These are phyloP conservation scores for Idaea straminata DNA, from an alignment of 2,888 invertebrate genomes.

Conservation along the genomic window DNA sequence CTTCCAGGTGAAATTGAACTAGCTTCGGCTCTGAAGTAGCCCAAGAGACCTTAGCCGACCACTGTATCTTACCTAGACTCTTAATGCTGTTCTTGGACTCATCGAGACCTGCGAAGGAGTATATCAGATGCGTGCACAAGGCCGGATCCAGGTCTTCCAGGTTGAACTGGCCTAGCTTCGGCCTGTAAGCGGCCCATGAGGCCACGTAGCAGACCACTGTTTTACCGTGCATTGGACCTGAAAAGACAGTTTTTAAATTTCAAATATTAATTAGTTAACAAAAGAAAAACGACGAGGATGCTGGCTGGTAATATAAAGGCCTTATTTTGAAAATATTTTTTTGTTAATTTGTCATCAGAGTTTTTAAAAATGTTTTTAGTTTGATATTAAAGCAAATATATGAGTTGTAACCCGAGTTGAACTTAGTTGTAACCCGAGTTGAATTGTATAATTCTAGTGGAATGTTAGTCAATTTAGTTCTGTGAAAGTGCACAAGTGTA, in stretches of 20 bases:
- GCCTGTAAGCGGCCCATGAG: constrained; percentile 89
- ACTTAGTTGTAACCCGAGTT: no score
- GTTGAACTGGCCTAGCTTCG: constrained; percentile 82
- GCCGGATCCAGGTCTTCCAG: constrained; percentile 85
- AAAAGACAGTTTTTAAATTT: constrained; percentile 25
- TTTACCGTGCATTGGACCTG: constrained; percentile 86
- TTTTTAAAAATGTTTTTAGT: no score
- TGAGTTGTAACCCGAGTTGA: no score
- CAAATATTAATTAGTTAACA: not conserved
- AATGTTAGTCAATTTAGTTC: no score
- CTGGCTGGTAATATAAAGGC: no score
- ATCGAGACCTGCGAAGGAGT: constrained; percentile 90
- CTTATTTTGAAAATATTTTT: no score
- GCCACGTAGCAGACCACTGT: constrained; percentile 90
- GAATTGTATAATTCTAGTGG: no score
- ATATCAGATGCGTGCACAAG: constrained; percentile 90
- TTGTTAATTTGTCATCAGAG: no score
- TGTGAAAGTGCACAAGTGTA: no score
- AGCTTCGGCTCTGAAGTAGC: constrained; percentile 81
- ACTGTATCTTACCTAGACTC: constrained; percentile 84
- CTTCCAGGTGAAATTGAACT: constrained; percentile 83
- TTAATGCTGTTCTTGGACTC: constrained; percentile 82
- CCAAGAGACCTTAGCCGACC: no score
- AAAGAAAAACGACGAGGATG: not conserved
- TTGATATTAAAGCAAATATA: no score